Conservation (phyloP, 1,140 invertebrate genomes). For the Catajapyx aquilonaris region DNA sequence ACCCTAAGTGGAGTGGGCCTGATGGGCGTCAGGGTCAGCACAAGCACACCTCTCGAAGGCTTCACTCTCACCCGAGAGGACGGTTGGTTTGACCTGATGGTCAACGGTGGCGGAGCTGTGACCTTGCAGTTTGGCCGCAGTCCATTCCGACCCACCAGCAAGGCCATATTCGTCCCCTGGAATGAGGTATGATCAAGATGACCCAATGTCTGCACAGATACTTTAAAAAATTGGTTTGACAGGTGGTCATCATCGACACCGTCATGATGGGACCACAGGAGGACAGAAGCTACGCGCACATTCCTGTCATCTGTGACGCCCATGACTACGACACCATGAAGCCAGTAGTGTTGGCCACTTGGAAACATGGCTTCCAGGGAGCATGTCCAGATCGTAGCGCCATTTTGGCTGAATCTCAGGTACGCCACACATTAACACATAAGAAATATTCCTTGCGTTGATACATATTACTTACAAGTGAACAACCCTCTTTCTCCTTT, state of each 20-base stretch:
- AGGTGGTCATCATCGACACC: slow-evolving; percentile 75
- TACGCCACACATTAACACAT: slow-evolving; percentile 17
- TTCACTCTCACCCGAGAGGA: slow-evolving; percentile 81
- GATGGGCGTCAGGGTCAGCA: slow-evolving; percentile 82
- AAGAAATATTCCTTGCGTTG: slow-evolving; percentile 2
- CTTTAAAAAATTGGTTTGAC: slow-evolving; percentile 11
- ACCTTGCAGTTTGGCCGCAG: slow-evolving; percentile 82
- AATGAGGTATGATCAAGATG: slow-evolving; percentile 53
- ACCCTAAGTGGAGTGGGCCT: slow-evolving; percentile 76
- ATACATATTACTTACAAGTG: neutral
- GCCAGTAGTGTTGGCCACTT: slow-evolving; percentile 80
- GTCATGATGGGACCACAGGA: slow-evolving; percentile 66
- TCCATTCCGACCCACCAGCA: slow-evolving; percentile 71
- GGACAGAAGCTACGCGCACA: slow-evolving; percentile 31
- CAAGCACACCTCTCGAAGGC: slow-evolving; percentile 69
- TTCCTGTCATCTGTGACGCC: slow-evolving; percentile 53
- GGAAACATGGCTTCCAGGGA: slow-evolving; percentile 91
- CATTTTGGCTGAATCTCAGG: slow-evolving; percentile 83
- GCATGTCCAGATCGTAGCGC: slow-evolving; percentile 79
- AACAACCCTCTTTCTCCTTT: neutral
- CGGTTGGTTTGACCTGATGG: slow-evolving; percentile 88
- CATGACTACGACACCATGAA: slow-evolving; percentile 89
- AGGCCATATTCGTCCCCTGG: slow-evolving; percentile 87
- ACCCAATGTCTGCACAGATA: slow-evolving; percentile 1
- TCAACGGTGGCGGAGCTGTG: slow-evolving; percentile 90